Evolutionary conservation across 2,113 vertebrate species (phyloP).

Genomic region (Rhinichthys klamathensis): DNA sequence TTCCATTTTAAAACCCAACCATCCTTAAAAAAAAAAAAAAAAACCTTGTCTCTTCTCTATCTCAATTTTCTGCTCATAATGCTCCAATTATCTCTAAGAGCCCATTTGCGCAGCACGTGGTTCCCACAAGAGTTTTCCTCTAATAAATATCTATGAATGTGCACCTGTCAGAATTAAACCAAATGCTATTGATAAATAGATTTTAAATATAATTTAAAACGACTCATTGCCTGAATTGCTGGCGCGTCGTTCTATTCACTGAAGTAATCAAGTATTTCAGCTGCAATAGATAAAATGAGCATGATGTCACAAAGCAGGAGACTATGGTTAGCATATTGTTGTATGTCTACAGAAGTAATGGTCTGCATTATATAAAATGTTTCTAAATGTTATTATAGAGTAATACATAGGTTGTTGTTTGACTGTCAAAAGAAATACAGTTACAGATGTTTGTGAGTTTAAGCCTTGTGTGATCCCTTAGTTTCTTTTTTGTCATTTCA

Average conservation of each 20-base stretch:
- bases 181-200: not conserved
- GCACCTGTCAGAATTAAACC: slow-evolving; percentile 20
- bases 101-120: not conserved
- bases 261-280: not conserved
- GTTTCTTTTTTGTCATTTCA: not conserved
- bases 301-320: not conserved
- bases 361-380: not conserved
- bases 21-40: not conserved
- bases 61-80: slow-evolving; percentile 17
- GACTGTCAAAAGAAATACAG: not conserved
- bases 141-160: slow-evolving; percentile 18
- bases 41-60: not conserved
- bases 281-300: not conserved
- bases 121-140: not conserved
- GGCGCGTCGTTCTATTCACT: not conserved
- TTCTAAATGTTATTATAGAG: not conserved
- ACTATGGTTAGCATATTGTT: not conserved
- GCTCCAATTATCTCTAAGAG: slow-evolving; percentile 14
- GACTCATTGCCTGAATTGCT: not conserved
- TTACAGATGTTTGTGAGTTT: not conserved
- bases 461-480: not conserved
- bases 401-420: not conserved
- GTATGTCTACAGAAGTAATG: not conserved
- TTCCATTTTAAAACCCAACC: not conserved
- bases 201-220: not conserved